Evolutionary conservation across 2,888 invertebrate genomes (phyloP), one percentile per base, ranked within the genome.

Genomic region (Cantharis rufa): DNA sequence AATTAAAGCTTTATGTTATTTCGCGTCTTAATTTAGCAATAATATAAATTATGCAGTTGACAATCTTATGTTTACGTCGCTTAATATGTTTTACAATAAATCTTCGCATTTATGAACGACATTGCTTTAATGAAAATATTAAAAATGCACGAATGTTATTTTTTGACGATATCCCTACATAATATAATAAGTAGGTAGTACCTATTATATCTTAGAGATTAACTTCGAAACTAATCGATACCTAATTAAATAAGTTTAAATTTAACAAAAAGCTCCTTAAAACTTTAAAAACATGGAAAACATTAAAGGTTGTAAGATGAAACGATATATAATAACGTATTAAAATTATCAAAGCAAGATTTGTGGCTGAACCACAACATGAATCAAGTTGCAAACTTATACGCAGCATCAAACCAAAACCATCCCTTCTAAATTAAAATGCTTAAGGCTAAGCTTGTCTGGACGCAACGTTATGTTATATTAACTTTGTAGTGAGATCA

Each of bases 261-360:
- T 48, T 61, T 70, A 68, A 62, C 15, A 10, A 11, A 69, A 63
- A 28, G 74, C 63, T 66, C 32, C 71, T 71, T 75, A 75, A 71
- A 76, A 69, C 64, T 76, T 64, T 21, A 28, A 32, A 63, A 72
- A 48, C 63, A 48, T n/a, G 48, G n/a, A 9, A 48, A 24, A 48
- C 48, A 48, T 21, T 21, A 64, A 66, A 15, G 69, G 62, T 69
- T 32, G 62, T 62, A 69, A 73, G 62, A 73, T 62, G 69, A 62
- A 24, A 21, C 13, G 69, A 69, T 48, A 24, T 28, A 70, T 48
- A 72, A 64, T 63, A 66, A 64, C 62, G 69, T 72, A 74, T 77
- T 77, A 74, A 77, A 77, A 77, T 77, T 77, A 77, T 77, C 74
- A 77, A 75, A 77, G 77, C 74, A 71, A 77, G 77, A 77, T 74